phyloP scores from a whole-genome alignment of 2,888 invertebrate species.

The Clostera curtula region DNA sequence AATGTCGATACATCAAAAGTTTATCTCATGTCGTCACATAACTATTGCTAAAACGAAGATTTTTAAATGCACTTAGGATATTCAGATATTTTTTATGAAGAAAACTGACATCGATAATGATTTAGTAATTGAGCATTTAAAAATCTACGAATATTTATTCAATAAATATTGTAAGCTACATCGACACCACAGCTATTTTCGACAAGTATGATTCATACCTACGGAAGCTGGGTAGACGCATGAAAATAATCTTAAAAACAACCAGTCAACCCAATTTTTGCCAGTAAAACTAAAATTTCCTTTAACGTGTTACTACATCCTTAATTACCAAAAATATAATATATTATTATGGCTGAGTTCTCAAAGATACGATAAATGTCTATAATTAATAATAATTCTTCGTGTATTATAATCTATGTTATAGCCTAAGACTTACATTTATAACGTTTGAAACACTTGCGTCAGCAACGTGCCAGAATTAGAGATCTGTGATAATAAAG shows the following conservation, averaged over 20 bases:
- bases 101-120: no score
- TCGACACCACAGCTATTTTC: constrained; percentile 34
- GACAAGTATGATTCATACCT: constrained; percentile 26
- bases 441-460: constrained; percentile 65
- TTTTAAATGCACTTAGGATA: constrained; percentile 30
- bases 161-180: constrained; percentile 29
- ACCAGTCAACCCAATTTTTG: constrained; percentile 41
- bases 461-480: constrained; percentile 60
- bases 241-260: constrained; percentile 23
- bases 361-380: constrained; percentile 62
- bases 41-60: constrained; percentile 28
- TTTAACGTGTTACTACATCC: constrained; percentile 40
- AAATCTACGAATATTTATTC: constrained; percentile 15
- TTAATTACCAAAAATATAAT: constrained; percentile 67
- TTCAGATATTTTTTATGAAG: no score
- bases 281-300: constrained; percentile 31
- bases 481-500: constrained; percentile 53
- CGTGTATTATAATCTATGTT: constrained; percentile 46
- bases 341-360: constrained; percentile 73
- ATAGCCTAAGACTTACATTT: constrained; percentile 55
- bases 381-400: constrained; percentile 57
- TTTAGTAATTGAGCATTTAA: constrained; percentile 17
- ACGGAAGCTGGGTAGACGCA: constrained; percentile 38
- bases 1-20: constrained; percentile 11
- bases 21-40: constrained; percentile 33